These are phyloP conservation scores for Theretra japonica DNA, from an alignment of 2,888 invertebrate species.

Conservation along the genomic window DNA sequence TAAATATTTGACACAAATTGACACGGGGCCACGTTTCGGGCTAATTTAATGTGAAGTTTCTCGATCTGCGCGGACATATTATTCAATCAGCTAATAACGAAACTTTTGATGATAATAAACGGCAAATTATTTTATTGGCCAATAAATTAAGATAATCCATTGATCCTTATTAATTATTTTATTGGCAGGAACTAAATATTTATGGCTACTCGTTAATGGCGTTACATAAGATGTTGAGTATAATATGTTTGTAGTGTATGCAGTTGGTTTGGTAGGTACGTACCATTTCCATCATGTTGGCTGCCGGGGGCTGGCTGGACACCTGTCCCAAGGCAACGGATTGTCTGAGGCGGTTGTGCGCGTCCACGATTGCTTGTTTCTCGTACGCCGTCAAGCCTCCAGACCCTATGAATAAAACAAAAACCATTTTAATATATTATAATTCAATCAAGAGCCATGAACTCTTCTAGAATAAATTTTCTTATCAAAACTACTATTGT, in stretches of 20 bases:
- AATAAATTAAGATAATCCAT: neutral
- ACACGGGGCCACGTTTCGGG: neutral
- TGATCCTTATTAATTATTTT: neutral
- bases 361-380: conserved; percentile 90
- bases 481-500: conserved; percentile 22
- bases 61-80: neutral
- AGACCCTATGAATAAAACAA: conserved; percentile 75
- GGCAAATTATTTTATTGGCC: neutral
- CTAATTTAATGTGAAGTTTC: conserved; percentile 18
- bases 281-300: conserved; percentile 95
- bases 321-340: conserved; percentile 91
- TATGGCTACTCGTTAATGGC: neutral
- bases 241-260: no score
- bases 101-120: neutral
- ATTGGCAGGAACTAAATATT: neutral
- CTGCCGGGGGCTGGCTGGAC: conserved; percentile 90
- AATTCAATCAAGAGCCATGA: conserved; percentile 19
- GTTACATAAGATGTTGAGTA: neutral
- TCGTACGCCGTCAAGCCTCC: conserved; percentile 89
- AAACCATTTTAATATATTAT: conserved; percentile 13
- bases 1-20: conserved; percentile 12
- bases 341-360: conserved; percentile 92
- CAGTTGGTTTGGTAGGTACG: conserved; percentile 43
- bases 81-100: neutral
- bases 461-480: neutral